These are phyloP conservation scores for Dendrolimus houi DNA, from an alignment of 2,888 invertebrate species.

Conservation along the genomic window DNA sequence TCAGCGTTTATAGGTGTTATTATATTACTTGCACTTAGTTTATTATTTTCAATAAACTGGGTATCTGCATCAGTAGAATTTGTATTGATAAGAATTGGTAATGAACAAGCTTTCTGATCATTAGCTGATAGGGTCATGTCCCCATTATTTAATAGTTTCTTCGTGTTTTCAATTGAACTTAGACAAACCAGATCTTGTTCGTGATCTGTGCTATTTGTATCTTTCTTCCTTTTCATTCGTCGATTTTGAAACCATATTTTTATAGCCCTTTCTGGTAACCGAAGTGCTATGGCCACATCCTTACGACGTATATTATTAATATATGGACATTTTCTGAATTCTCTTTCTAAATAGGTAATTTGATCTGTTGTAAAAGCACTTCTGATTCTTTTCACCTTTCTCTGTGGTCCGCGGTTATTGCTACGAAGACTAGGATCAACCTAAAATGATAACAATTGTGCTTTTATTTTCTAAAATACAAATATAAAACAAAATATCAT, in stretches of 20 bases:
- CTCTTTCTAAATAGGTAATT: slow-evolving; percentile 82
- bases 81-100: slow-evolving; percentile 18
- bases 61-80: slow-evolving; percentile 2
- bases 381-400: slow-evolving; percentile 47
- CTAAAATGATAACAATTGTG: too few species aligned
- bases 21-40: neutral
- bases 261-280: slow-evolving; percentile 83
- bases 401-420: slow-evolving; percentile 4
- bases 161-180: slow-evolving; percentile 17
- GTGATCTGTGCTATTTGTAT: slow-evolving; percentile 31
- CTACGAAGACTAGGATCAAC: too few species aligned
- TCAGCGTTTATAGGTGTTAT: too few species aligned
- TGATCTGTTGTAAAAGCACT: slow-evolving; percentile 86
- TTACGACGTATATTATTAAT: slow-evolving; percentile 80
- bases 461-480: too few species aligned
- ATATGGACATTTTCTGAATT: slow-evolving; percentile 82
- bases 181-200: slow-evolving; percentile 19
- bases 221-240: slow-evolving; percentile 84
- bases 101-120: slow-evolving; percentile 19
- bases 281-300: slow-evolving; percentile 78
- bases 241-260: slow-evolving; percentile 93
- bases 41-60: neutral
- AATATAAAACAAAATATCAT: too few species aligned
- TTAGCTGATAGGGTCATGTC: slow-evolving; percentile 23
- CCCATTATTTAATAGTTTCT: slow-evolving; percentile 32